phyloP scores from a whole-genome alignment of 1,140 invertebrate genomes.

The Amyelois transitella region DNA sequence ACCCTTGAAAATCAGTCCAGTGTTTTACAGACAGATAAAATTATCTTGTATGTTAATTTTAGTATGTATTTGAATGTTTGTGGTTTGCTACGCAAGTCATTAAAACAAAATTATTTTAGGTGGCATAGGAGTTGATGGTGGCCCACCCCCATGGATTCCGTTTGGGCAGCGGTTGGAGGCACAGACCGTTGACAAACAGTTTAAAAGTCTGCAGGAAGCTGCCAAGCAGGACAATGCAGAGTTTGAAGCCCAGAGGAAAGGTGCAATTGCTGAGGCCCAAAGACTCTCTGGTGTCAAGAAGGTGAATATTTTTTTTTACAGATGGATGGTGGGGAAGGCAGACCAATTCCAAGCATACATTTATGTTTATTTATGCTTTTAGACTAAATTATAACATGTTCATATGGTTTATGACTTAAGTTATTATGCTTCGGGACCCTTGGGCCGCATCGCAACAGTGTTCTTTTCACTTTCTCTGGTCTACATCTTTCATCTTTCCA shows the following conservation, averaged over 20 bases:
- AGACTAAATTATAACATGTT: too few species aligned
- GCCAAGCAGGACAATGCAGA: constrained; percentile 82
- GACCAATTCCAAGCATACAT: too few species aligned
- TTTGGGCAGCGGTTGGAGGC: constrained; percentile 86
- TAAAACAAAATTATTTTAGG: constrained; percentile 38
- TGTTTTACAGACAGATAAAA: too few species aligned
- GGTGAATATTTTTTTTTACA: constrained; percentile 45
- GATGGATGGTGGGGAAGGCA: too few species aligned
- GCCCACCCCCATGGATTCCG: constrained; percentile 92
- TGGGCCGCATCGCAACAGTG: too few species aligned
- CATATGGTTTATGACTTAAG: too few species aligned
- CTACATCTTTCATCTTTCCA: too few species aligned
- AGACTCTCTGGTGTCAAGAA: constrained; percentile 85
- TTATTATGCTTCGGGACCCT: too few species aligned
- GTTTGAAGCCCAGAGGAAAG: constrained; percentile 89
- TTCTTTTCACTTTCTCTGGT: too few species aligned
- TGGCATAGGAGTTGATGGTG: constrained; percentile 78
- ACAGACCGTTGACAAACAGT: constrained; percentile 78
- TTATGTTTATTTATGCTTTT: too few species aligned
- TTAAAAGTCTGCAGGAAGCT: constrained; percentile 81
- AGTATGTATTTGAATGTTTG: too few species aligned
- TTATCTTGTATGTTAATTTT: not conserved
- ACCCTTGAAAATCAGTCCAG: too few species aligned
- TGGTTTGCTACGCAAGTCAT: not conserved
- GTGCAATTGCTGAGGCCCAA: constrained; percentile 89